These are phyloP conservation scores for Crenichthys baileyi DNA, from an alignment of 2,797 vertebrate genomes.

Conservation along the genomic window DNA sequence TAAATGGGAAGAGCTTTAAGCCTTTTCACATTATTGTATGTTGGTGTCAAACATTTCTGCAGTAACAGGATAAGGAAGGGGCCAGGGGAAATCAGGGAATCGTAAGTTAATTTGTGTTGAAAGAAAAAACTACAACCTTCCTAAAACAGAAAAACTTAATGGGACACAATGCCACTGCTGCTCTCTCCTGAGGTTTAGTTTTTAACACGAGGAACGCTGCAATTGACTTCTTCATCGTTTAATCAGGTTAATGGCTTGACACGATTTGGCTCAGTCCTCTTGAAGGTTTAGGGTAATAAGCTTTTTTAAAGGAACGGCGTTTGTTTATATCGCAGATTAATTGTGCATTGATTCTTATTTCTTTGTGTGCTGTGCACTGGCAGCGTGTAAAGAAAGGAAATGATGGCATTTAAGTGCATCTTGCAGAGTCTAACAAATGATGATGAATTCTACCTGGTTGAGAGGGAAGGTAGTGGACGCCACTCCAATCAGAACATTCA, in stretches of 20 bases:
- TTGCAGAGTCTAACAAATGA: constrained; percentile 30
- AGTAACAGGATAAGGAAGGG: background rate
- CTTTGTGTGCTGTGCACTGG: constrained; percentile 8
- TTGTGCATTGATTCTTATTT: constrained; percentile 31
- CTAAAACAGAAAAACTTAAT: constrained; percentile 21
- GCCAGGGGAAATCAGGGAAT: constrained; percentile 12
- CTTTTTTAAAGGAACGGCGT: constrained; percentile 27
- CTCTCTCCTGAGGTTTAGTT: constrained; percentile 31
- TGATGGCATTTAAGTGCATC: constrained; percentile 27
- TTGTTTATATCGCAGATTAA: constrained; percentile 40
- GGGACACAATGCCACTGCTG: constrained; percentile 35
- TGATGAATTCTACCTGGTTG: constrained; percentile 84
- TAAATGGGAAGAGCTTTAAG: background rate
- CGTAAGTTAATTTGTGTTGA: constrained; percentile 23
- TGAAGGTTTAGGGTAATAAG: constrained; percentile 11
- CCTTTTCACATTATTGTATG: background rate
- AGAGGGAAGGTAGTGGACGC: constrained; percentile 91
- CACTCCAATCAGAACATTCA: constrained; percentile 95
- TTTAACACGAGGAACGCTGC: constrained; percentile 19
- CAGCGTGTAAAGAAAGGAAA: constrained; percentile 21
- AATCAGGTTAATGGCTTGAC: constrained; percentile 24
- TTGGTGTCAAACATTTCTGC: background rate
- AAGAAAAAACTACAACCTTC: constrained; percentile 36
- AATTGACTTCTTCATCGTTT: constrained; percentile 34
- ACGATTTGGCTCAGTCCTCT: constrained; percentile 12